These are phyloP conservation scores for Diabrotica balteata DNA, from an alignment of 2,888 invertebrate species.

Conservation along the genomic window DNA sequence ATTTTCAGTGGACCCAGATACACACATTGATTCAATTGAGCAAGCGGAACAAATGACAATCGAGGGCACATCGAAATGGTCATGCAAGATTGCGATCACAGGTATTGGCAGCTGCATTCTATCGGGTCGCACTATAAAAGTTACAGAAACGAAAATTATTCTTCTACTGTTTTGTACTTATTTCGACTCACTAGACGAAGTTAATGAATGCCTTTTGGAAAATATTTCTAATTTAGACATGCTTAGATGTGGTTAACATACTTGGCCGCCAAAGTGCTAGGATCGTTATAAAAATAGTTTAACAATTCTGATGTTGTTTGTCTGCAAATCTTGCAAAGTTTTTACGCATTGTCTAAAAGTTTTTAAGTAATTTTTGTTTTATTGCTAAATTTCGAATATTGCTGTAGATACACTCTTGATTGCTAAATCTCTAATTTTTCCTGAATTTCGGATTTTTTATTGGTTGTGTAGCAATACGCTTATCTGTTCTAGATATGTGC, in stretches of 20 bases:
- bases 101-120: slow-evolving; percentile 73
- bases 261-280: no score
- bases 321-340: no score
- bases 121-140: slow-evolving; percentile 46
- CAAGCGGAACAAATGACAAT: slow-evolving; percentile 97
- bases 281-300: no score
- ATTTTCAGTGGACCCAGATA: slow-evolving; percentile 96
- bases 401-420: no score
- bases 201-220: slow-evolving; percentile 23
- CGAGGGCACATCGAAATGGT: slow-evolving; percentile 99
- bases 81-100: slow-evolving; percentile 99
- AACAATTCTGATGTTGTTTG: no score
- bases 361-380: no score
- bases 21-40: slow-evolving; percentile 97
- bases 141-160: slow-evolving; percentile 9
- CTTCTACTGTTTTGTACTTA: slow-evolving; percentile 13
- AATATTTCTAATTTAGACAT: slow-evolving; percentile 27
- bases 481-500: no score
- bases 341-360: no score
- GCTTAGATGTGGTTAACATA: slow-evolving; percentile 14
- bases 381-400: no score
- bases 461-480: no score
- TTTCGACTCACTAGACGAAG: not conserved
- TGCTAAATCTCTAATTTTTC: no score
- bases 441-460: no score